A percentile compares a stretch with the other conserved stretches of the same genome.
These are phyloP conservation scores for Sylvia atricapilla DNA, from an alignment of 2,113 vertebrate species.

Conservation along the genomic window DNA sequence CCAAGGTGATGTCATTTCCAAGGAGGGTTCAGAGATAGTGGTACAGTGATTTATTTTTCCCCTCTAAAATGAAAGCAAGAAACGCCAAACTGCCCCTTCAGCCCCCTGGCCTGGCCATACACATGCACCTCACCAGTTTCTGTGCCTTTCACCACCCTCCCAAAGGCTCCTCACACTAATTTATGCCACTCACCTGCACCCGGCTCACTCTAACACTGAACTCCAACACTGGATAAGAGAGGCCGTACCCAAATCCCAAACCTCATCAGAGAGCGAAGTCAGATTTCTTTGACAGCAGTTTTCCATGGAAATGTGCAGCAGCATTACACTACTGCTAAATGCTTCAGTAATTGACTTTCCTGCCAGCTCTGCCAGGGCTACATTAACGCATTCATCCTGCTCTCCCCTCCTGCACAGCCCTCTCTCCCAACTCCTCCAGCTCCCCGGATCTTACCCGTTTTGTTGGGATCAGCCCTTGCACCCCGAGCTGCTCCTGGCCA, in stretches of 20 bases:
- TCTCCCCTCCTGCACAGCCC: background rate
- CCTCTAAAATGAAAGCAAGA: background rate
- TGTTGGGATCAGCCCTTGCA: too few species aligned
- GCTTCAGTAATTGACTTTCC: background rate
- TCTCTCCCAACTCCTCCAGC: background rate
- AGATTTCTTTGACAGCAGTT: background rate
- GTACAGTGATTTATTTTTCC: accelerated
- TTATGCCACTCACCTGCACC: accelerated
- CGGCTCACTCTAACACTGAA: background rate
- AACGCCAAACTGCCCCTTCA: background rate
- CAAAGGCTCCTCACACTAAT: accelerated
- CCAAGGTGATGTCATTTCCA: background rate
- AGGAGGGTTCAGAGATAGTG: background rate
- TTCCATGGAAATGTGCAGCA: background rate
- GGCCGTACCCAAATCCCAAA: background rate
- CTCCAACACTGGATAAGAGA: background rate
- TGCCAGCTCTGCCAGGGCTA: background rate
- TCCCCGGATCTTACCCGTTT: background rate
- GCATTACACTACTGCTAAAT: background rate
- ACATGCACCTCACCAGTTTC: background rate
- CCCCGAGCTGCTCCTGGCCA: background rate
- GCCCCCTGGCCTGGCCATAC: background rate
- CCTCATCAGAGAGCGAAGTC: background rate
- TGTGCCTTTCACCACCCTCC: background rate
- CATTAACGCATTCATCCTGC: background rate